Percentiles rank a stretch among this genome's conserved stretches.
Conservation (phyloP, 2,113 vertebrate genomes). For the Megalops atlanticus region DNA sequence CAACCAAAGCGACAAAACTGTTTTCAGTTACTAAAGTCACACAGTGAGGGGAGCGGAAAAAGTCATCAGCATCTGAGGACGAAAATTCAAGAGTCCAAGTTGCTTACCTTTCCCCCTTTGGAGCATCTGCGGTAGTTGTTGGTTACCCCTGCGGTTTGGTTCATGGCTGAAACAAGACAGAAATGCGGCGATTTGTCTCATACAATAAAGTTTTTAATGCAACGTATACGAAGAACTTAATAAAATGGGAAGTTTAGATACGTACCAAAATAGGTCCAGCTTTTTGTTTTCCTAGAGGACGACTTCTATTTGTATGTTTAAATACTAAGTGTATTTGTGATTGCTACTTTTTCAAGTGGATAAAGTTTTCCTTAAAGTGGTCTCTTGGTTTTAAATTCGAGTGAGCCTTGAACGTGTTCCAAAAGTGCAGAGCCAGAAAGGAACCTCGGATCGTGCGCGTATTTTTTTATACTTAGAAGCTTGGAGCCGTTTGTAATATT, state of each 20-base stretch:
- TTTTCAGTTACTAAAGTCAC: background rate
- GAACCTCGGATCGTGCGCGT: background rate
- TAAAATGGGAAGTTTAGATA: background rate
- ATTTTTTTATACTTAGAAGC: background rate
- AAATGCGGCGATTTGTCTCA: background rate
- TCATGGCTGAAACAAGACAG: conserved; percentile 56
- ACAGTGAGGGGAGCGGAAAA: background rate
- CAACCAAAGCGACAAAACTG: background rate
- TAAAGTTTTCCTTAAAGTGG: background rate
- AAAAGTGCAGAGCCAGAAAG: background rate
- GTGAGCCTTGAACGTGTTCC: background rate
- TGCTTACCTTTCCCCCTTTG: conserved; percentile 72
- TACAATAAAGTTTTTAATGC: background rate
- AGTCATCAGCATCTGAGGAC: background rate
- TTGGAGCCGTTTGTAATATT: background rate
- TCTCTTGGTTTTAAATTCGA: background rate
- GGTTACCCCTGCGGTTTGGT: conserved; percentile 73
- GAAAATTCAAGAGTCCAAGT: conserved; percentile 8
- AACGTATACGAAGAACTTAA: background rate
- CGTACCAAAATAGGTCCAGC: background rate
- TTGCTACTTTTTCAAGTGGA: background rate
- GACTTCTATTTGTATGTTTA: background rate
- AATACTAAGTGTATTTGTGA: background rate
- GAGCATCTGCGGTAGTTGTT: conserved; percentile 72
- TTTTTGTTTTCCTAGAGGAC: background rate